Percentiles rank a stretch among this genome's conserved stretches.
These are phyloP conservation scores for Apamea sordens DNA, from an alignment of 2,888 invertebrate genomes.

Conservation along the genomic window DNA sequence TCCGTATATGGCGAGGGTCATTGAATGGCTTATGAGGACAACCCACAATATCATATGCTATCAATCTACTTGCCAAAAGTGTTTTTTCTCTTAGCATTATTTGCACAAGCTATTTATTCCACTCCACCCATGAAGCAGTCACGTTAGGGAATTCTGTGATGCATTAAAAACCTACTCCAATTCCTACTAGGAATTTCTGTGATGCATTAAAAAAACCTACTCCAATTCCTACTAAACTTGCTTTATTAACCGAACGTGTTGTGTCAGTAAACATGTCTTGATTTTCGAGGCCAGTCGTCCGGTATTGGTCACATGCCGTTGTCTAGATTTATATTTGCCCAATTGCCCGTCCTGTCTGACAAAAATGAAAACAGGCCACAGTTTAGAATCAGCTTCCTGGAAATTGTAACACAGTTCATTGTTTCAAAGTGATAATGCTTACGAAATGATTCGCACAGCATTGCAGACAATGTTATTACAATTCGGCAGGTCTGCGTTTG, in stretches of 20 bases:
- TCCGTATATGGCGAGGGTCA: constrained; percentile 28
- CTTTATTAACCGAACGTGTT: constrained; percentile 4
- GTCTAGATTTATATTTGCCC: constrained; percentile 42
- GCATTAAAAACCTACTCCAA: not conserved
- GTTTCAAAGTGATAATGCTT: constrained; percentile 65
- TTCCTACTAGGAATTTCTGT: not conserved
- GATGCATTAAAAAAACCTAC: not conserved
- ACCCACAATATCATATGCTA: constrained; percentile 7
- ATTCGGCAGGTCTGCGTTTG: constrained; percentile 56
- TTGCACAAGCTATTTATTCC: not conserved
- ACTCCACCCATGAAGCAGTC: not conserved
- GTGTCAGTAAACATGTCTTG: constrained; percentile 21
- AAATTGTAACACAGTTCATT: constrained; percentile 71
- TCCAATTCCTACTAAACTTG: not conserved
- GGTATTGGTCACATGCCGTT: constrained; percentile 30
- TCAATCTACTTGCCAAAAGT: not conserved
- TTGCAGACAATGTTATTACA: constrained; percentile 62
- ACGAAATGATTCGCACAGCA: constrained; percentile 66
- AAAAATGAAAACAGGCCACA: constrained; percentile 52
- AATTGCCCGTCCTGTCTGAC: constrained; percentile 52
- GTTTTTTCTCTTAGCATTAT: not conserved
- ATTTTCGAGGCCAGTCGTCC: constrained; percentile 33
- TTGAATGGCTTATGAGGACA: constrained; percentile 37
- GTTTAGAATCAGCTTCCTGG: constrained; percentile 70
- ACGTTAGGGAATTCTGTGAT: not conserved